These are phyloP conservation scores for Drosophila sp. DNA, from an alignment of 1,140 invertebrate genomes.

Conservation along the genomic window DNA sequence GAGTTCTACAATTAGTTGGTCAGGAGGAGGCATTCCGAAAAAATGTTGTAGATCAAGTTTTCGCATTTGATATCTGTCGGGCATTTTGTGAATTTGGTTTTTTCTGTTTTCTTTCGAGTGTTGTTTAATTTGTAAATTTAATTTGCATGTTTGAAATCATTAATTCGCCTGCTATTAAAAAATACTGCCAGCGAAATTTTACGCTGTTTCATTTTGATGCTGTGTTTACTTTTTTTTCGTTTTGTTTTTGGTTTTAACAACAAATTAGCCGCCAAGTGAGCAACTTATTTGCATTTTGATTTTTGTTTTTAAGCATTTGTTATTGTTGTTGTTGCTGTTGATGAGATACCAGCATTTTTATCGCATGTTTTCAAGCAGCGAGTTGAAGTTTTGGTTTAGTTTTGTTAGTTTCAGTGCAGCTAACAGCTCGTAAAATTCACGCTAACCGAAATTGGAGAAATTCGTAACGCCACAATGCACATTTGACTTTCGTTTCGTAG, in stretches of 20 bases:
- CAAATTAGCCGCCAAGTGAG: constrained; percentile 52
- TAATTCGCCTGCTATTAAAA: constrained; percentile 59
- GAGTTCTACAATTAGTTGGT: constrained; percentile 62
- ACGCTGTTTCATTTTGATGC: constrained; percentile 39
- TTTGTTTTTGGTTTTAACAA: constrained; percentile 30
- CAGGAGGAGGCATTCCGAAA: constrained; percentile 29
- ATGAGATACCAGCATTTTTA: constrained; percentile 32
- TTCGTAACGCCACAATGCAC: constrained; percentile 60
- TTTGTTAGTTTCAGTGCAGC: constrained; percentile 51
- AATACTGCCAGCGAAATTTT: constrained; percentile 53
- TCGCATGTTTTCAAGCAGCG: constrained; percentile 32
- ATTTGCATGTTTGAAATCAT: constrained; percentile 69
- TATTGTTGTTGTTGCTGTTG: constrained; percentile 15
- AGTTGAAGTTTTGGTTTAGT: constrained; percentile 35
- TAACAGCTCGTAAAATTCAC: constrained; percentile 59
- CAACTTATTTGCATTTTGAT: constrained; percentile 59
- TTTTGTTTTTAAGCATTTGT: constrained; percentile 30
- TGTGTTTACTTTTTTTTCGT: constrained; percentile 26
- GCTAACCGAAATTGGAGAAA: constrained; percentile 54
- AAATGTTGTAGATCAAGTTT: constrained; percentile 67
- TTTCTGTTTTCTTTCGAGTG: constrained; percentile 36
- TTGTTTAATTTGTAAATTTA: constrained; percentile 48
- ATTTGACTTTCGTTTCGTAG: constrained; percentile 51
- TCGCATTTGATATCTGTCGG: constrained; percentile 39
- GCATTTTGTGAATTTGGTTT: constrained; percentile 32